Base-by-base conservation (phyloP, 2,797 vertebrate genomes). In the Liasis olivaceus region DNA sequence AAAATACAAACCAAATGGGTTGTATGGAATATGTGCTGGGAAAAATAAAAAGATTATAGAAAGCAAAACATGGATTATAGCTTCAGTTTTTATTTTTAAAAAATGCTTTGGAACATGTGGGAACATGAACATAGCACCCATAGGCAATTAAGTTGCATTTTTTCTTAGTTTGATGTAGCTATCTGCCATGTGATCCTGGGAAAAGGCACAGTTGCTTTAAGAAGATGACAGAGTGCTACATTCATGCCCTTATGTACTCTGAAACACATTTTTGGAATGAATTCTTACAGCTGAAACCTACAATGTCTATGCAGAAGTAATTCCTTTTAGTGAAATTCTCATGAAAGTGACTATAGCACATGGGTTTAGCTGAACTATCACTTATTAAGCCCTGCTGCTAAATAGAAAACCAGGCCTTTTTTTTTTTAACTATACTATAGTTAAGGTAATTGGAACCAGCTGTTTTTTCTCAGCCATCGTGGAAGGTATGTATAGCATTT, bases 361-460 rank as follows among this genome's bases (percentile, higher is more conserved):
- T 62, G 15, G 42, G 2, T 56, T 90, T 62, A n/a, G 72, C 59
- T 63, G 31, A 20, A 51, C 59, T 85, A 2, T 90, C 26, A 47
- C 96, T 97, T 95, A 97, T 96, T 97, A 96, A 96, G 95, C 95
- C 92, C 85, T 95, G 66, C 95, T 97, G 96, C 97, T 97, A 97
- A 97, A 96, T 94, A 88, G 93, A 97, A 98, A 94, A 97, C 90
- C 95, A 96, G 92, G 95, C 93, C 64, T 94, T 97, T 95, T 96
- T 96, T 93, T 95, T 94, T 95, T 90, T 93, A 97, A 95, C 94
- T 94, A 96, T 90, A 94, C 93, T 93, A 81, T 89, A 96, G 93
- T 95, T 96, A 97, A 95, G 93, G 96, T 98, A 98, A 98, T 97
- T 98, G 96, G 97, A 95, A 98, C 97, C 98, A 98, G 97, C 97